Percentiles rank a stretch among this genome's conserved stretches.
phyloP scores from a whole-genome alignment of 1,140 invertebrate species.

The Trigoniulus corallinus region DNA sequence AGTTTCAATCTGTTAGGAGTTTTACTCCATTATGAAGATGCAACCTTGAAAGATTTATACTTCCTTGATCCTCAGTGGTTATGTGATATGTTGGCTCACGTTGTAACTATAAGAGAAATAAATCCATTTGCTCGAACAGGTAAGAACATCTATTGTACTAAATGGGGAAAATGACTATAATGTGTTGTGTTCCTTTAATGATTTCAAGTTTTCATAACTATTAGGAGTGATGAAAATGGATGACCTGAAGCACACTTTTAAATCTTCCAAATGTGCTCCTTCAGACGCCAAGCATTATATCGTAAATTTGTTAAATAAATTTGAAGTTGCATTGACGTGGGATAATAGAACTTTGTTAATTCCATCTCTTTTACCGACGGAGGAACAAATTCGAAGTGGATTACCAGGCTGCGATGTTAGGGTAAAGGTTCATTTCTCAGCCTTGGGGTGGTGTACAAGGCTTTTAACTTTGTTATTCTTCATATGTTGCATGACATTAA shows the following conservation, averaged over 20 bases:
- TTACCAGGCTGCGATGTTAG: constrained; percentile 27
- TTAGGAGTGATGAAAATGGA: constrained; percentile 79
- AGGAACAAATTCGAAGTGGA: constrained; percentile 42
- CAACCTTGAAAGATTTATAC: constrained; percentile 81
- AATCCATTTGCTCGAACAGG: constrained; percentile 84
- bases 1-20: constrained; percentile 41
- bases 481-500: not conserved
- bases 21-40: constrained; percentile 94
- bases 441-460: not conserved
- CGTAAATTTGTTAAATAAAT: constrained; percentile 81
- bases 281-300: constrained; percentile 53
- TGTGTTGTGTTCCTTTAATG: not conserved
- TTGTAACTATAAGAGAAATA: constrained; percentile 87
- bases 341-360: constrained; percentile 79
- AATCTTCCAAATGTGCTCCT: constrained; percentile 40
- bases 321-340: constrained; percentile 95
- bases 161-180: not conserved
- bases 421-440: constrained; percentile 14
- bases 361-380: constrained; percentile 74
- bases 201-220: constrained; percentile 9
- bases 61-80: constrained; percentile 97
- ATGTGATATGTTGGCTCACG: constrained; percentile 91
- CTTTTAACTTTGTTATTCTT: not conserved
- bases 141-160: constrained; percentile 14
- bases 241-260: constrained; percentile 85